These are phyloP conservation scores for Metallyticus violacea DNA, from an alignment of 2,888 invertebrate genomes.

Conservation along the genomic window DNA sequence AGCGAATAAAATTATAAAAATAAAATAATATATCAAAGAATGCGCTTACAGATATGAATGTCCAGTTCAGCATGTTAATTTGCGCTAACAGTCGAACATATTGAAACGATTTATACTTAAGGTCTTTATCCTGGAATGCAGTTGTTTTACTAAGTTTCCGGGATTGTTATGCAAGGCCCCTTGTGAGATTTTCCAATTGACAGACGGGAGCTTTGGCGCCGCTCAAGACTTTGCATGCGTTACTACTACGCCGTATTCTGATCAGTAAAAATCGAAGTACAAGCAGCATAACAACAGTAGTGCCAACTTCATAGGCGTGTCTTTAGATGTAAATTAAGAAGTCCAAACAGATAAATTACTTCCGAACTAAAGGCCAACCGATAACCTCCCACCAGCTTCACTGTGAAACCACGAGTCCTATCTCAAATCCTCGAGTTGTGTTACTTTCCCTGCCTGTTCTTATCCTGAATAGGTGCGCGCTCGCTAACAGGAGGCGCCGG, in stretches of 20 bases:
- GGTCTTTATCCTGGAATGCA: not conserved
- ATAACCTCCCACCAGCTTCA: not conserved
- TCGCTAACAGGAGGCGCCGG: not conserved
- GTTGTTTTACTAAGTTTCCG: not conserved
- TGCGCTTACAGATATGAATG: no score
- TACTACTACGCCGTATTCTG: not conserved
- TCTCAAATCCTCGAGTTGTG: not conserved
- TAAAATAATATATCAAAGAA: no score
- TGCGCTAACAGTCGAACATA: no score
- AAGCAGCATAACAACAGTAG: not conserved
- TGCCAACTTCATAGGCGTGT: not conserved
- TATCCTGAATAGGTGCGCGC: not conserved
- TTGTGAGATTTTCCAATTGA: not conserved
- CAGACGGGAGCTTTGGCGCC: not conserved
- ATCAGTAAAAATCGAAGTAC: not conserved
- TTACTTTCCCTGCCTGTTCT: not conserved
- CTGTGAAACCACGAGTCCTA: not conserved
- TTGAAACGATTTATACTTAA: no score
- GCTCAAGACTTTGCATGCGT: no score
- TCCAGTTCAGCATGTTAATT: no score
- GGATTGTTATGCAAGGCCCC: not conserved
- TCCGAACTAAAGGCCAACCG: no score
- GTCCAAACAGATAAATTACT: not conserved
- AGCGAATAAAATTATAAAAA: no score
- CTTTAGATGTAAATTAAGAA: not conserved